Evolutionary conservation across 1,140 invertebrate genomes (phyloP).

Genomic region (Ceratitis capitata): DNA sequence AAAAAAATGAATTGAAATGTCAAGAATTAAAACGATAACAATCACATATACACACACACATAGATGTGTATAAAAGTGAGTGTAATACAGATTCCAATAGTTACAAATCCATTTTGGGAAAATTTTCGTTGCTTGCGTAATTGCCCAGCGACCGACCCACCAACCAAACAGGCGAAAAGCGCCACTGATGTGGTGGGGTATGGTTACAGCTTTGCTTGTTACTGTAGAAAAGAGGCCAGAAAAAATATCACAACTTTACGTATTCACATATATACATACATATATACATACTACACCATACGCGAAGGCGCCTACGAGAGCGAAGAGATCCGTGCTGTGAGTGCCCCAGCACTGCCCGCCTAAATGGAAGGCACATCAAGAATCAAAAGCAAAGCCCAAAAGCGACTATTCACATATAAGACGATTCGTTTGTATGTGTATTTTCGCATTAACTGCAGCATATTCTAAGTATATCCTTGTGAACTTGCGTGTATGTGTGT

Average conservation of each 20-base stretch:
- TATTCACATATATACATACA: too few species aligned
- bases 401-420: not conserved
- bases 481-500: not conserved
- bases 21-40: not conserved
- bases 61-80: not conserved
- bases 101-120: not conserved
- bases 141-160: not conserved
- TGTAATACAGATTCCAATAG: not conserved
- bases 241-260: not conserved
- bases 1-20: not conserved
- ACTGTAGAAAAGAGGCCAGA: not conserved
- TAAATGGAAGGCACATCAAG: not conserved
- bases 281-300: too few species aligned
- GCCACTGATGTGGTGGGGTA: not conserved
- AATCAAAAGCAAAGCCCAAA: not conserved
- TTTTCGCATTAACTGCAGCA: too few species aligned
- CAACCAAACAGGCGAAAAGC: not conserved
- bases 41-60: not conserved
- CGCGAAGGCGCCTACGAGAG: not conserved
- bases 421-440: not conserved
- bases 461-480: too few species aligned
- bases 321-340: not conserved
- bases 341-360: not conserved
- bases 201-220: not conserved
- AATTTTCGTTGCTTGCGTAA: constrained; percentile 5